These are phyloP conservation scores for Matsumyia berberina DNA, from an alignment of 2,888 invertebrate genomes.

Conservation along the genomic window DNA sequence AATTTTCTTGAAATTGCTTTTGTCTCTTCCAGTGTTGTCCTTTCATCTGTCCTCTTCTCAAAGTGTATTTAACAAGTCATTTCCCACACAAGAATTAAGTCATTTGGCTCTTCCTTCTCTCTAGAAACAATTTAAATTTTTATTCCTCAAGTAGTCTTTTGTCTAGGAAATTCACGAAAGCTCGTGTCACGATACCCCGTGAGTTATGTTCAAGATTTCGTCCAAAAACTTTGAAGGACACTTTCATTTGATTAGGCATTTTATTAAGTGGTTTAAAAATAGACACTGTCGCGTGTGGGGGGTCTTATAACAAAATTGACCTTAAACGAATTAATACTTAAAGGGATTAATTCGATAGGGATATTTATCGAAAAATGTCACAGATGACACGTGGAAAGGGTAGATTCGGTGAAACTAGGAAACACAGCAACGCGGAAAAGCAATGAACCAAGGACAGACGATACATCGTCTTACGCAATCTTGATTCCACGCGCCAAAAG, in stretches of 20 bases:
- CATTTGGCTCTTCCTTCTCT: conserved; percentile 1
- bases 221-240: neutral
- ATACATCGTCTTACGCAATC: no score
- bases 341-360: neutral
- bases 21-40: conserved; percentile 3
- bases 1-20: conserved; percentile 6
- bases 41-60: neutral
- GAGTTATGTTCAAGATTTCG: neutral
- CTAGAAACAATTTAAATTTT: neutral
- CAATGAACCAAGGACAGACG: no score
- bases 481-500: no score
- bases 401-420: no score
- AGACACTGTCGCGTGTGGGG: neutral
- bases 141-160: conserved; percentile 1
- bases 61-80: neutral
- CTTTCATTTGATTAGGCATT: conserved; percentile 14
- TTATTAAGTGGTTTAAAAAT: conserved; percentile 1
- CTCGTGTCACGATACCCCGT: neutral
- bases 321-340: neutral
- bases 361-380: no score
- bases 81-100: conserved; percentile 19
- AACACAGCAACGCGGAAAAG: no score
- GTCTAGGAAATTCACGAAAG: neutral
- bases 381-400: no score
- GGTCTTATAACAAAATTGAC: neutral